Conservation (phyloP, 2,113 vertebrate species). For the Pachypanchax playfairii region DNA sequence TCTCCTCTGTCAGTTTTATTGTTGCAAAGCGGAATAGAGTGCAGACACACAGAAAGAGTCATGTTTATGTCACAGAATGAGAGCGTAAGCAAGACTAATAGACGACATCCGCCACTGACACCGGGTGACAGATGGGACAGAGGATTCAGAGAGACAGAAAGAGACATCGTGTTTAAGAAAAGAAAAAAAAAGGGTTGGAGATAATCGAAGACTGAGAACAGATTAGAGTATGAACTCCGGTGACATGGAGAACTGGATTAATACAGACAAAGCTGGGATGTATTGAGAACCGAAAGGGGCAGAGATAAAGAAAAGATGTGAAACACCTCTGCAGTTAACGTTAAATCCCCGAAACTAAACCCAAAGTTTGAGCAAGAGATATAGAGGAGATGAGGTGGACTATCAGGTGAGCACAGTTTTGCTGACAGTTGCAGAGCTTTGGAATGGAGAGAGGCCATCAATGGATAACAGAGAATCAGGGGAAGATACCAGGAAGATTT, state of each 20-base stretch:
- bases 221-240: constrained; percentile 4
- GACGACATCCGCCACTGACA: constrained; percentile 24
- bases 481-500: constrained; percentile 30
- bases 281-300: constrained; percentile 3
- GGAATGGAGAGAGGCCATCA: constrained; percentile 3
- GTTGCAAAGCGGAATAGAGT: constrained; percentile 26
- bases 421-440: constrained; percentile 34
- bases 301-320: constrained; percentile 4
- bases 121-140: constrained; percentile 33
- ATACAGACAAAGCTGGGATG: constrained; percentile 10
- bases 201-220: constrained; percentile 7
- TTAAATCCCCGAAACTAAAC: constrained; percentile 23
- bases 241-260: constrained; percentile 11
- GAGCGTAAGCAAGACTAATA: constrained; percentile 43
- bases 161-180: constrained; percentile 22
- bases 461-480: constrained; percentile 10
- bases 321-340: constrained; percentile 24
- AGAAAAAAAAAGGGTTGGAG: constrained; percentile 12
- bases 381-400: constrained; percentile 17
- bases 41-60: constrained; percentile 29
- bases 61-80: constrained; percentile 39
- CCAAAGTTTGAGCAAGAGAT: constrained; percentile 11
- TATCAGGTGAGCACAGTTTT: constrained; percentile 8
- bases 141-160: constrained; percentile 23
- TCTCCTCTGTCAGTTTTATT: constrained; percentile 47